These are phyloP conservation scores for Coluber constrictor DNA, from an alignment of 2,797 vertebrate species.

Conservation along the genomic window DNA sequence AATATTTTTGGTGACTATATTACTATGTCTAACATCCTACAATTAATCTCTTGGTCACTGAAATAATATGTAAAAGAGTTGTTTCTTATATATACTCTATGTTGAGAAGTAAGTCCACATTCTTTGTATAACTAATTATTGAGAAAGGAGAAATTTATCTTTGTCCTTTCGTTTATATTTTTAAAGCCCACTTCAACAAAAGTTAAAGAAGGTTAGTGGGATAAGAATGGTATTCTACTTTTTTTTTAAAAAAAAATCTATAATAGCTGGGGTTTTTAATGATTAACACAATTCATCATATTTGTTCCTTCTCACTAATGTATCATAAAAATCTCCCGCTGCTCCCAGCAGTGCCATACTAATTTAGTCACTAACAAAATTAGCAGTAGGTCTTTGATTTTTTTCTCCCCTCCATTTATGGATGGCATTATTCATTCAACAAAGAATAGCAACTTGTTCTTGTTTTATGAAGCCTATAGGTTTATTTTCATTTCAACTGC, in stretches of 20 bases:
- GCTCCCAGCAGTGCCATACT: slow-evolving; percentile 67
- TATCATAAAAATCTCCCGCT: slow-evolving; percentile 65
- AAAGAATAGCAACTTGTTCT: slow-evolving; percentile 43
- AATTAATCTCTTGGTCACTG: not conserved
- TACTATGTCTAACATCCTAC: no score
- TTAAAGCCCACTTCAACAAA: slow-evolving; percentile 27
- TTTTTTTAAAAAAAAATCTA: slow-evolving; percentile 37
- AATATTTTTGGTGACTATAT: not conserved
- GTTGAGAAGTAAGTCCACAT: not conserved
- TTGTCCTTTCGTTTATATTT: not conserved
- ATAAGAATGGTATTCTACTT: not conserved
- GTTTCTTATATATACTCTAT: not conserved
- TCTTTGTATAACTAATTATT: slow-evolving; percentile 7
- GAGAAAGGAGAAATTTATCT: slow-evolving; percentile 20
- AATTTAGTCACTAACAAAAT: slow-evolving; percentile 72
- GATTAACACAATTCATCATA: slow-evolving; percentile 70
- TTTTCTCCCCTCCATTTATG: slow-evolving; percentile 52
- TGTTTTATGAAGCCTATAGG: slow-evolving; percentile 52
- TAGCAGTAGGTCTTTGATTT: slow-evolving; percentile 71
- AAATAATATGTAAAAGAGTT: not conserved
- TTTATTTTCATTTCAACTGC: slow-evolving; percentile 59
- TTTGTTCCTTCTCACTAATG: slow-evolving; percentile 59
- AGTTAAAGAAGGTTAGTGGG: not conserved
- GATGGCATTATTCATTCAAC: slow-evolving; percentile 66
- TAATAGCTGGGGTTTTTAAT: slow-evolving; percentile 57